A percentile compares a stretch with the other conserved stretches of the same genome.
phyloP scores from a whole-genome alignment of 2,888 invertebrate genomes.

The Ennomos quercinarius region DNA sequence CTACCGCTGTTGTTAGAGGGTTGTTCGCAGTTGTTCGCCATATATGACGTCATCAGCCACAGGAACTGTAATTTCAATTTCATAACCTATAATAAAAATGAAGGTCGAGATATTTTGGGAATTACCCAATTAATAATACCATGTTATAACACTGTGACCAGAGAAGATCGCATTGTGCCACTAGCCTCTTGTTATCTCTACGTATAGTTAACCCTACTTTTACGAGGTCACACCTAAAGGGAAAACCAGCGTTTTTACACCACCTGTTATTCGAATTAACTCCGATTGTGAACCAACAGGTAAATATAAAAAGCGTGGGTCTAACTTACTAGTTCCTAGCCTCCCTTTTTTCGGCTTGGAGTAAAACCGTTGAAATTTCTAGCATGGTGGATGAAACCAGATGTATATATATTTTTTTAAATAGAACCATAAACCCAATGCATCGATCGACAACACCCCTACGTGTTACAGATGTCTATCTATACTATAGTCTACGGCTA shows the following conservation, averaged over 20 bases:
- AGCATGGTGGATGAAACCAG: too few species aligned
- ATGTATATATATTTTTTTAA: too few species aligned
- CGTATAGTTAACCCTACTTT: constrained; percentile 61
- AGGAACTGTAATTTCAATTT: too few species aligned
- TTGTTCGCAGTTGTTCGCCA: too few species aligned
- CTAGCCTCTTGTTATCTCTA: constrained; percentile 37
- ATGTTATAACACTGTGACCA: neutral
- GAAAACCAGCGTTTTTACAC: constrained; percentile 62
- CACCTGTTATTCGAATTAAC: constrained; percentile 63
- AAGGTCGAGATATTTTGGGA: too few species aligned
- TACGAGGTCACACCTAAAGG: constrained; percentile 49
- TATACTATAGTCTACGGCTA: too few species aligned
- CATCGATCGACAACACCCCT: neutral
- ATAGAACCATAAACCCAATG: too few species aligned
- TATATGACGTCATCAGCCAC: too few species aligned
- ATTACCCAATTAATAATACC: too few species aligned
- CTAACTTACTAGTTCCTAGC: neutral
- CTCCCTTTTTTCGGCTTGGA: neutral
- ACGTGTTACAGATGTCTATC: neutral
- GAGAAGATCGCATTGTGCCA: constrained; percentile 5
- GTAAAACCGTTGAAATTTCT: too few species aligned
- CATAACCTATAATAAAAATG: too few species aligned
- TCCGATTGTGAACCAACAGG: constrained; percentile 52
- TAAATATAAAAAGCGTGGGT: constrained; percentile 10
- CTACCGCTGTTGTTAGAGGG: too few species aligned